phyloP scores from a whole-genome alignment of 2,113 vertebrate genomes.

The Catagonus wagneri region DNA sequence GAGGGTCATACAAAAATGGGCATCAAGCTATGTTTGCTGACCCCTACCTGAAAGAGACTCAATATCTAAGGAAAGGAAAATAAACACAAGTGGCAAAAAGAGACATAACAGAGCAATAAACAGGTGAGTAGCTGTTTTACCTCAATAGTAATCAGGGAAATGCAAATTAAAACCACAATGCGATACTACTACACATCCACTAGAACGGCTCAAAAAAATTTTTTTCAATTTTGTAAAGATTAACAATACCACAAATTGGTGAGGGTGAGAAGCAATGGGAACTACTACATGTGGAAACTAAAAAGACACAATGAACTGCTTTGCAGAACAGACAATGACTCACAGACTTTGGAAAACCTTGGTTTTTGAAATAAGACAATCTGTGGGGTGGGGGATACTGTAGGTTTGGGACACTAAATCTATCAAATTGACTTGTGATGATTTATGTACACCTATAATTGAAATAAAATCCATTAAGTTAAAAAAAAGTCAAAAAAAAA shows the following conservation, averaged over 20 bases:
- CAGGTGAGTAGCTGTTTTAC: not conserved
- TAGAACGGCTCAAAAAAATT: constrained; percentile 1
- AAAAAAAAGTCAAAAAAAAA: too few species aligned
- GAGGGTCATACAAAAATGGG: not conserved
- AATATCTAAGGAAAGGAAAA: constrained; percentile 23
- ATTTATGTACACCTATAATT: too few species aligned
- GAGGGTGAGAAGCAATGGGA: not conserved
- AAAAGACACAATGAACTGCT: too few species aligned
- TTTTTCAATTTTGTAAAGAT: not conserved
- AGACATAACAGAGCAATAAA: constrained; percentile 32
- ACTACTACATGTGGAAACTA: too few species aligned
- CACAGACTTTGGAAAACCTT: too few species aligned
- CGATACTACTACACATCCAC: not conserved
- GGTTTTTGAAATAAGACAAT: too few species aligned
- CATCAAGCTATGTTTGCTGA: not conserved
- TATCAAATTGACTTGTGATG: too few species aligned
- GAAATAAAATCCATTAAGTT: too few species aligned
- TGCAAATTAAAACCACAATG: constrained; percentile 41
- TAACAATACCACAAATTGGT: not conserved
- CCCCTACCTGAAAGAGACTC: not conserved
- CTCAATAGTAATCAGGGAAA: not conserved
- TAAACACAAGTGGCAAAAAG: not conserved
- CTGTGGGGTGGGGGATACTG: too few species aligned
- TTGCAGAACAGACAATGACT: too few species aligned
- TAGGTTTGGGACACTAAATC: too few species aligned